Percentiles rank a stretch among this genome's conserved stretches.
phyloP scores from a whole-genome alignment of 1,140 invertebrate species.

The Nasonia longicornis region DNA sequence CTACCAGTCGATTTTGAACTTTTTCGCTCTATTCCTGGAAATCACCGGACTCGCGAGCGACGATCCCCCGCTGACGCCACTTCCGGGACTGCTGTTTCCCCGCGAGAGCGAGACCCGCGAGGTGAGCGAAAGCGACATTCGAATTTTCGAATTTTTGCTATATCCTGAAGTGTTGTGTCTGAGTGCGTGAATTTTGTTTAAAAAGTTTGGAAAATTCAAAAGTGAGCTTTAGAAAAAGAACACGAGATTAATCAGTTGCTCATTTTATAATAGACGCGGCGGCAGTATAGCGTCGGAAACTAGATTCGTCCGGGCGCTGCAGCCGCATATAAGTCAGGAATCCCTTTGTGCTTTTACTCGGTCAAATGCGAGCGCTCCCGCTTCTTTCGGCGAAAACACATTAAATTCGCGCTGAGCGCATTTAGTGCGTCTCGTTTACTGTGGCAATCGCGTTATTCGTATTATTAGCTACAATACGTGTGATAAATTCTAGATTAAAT shows the following conservation, averaged over 20 bases:
- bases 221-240: too few relatives aligned
- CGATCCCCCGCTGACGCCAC: constrained; percentile 31
- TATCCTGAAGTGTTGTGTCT: too few relatives aligned
- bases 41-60: background rate
- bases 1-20: constrained; percentile 25
- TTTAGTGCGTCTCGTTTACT: too few relatives aligned
- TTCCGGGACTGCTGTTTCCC: constrained; percentile 81
- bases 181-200: background rate
- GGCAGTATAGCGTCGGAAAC: background rate
- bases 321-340: background rate
- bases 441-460: too few relatives aligned
- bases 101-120: constrained; percentile 85
- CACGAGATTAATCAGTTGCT: too few relatives aligned
- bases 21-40: constrained; percentile 19
- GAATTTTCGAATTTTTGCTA: background rate
- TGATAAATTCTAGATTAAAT: too few relatives aligned
- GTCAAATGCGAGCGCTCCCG: background rate
- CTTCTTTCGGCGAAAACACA: background rate
- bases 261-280: too few relatives aligned
- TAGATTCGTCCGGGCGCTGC: background rate
- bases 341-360: constrained; percentile 2
- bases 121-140: constrained; percentile 59
- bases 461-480: too few relatives aligned
- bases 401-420: too few relatives aligned
- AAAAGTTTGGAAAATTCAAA: too few relatives aligned